phyloP scores from a whole-genome alignment of 1,140 invertebrate genomes.

The Monomorium pharaonis region DNA sequence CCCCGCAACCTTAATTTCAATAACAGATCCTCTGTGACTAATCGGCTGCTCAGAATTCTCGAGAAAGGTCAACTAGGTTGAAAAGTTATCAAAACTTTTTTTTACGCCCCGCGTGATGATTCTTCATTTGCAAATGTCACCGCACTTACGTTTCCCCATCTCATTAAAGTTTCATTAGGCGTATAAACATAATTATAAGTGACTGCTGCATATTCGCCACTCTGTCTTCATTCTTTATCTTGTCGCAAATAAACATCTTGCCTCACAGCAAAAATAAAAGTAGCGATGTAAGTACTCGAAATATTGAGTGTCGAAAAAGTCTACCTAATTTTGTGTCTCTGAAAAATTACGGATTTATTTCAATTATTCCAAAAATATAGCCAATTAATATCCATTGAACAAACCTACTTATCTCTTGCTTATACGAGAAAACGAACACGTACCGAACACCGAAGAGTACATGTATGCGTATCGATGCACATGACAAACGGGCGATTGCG shows the following conservation, averaged over 20 bases:
- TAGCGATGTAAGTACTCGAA: neutral
- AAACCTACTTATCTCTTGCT: neutral
- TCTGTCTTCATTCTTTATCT: conserved; percentile 2
- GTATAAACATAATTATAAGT: neutral
- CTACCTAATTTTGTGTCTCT: neutral
- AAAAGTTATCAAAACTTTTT: neutral
- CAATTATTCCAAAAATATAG: neutral
- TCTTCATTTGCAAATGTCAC: conserved; percentile 1
- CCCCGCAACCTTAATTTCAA: neutral
- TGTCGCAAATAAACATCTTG: neutral
- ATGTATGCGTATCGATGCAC: neutral
- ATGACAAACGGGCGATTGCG: neutral
- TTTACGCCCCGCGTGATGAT: neutral
- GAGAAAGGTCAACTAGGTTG: neutral
- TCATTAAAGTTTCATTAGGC: conserved; percentile 28
- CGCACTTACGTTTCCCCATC: neutral
- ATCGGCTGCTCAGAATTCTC: neutral
- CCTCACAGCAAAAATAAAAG: neutral
- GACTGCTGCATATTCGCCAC: neutral
- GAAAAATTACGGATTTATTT: neutral
- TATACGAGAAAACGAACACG: neutral
- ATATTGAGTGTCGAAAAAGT: neutral
- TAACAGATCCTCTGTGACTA: neutral
- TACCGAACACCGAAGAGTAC: neutral
- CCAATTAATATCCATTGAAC: neutral